phyloP scores from a whole-genome alignment of 1,140 invertebrate species.

The Bombus difficillimus region DNA sequence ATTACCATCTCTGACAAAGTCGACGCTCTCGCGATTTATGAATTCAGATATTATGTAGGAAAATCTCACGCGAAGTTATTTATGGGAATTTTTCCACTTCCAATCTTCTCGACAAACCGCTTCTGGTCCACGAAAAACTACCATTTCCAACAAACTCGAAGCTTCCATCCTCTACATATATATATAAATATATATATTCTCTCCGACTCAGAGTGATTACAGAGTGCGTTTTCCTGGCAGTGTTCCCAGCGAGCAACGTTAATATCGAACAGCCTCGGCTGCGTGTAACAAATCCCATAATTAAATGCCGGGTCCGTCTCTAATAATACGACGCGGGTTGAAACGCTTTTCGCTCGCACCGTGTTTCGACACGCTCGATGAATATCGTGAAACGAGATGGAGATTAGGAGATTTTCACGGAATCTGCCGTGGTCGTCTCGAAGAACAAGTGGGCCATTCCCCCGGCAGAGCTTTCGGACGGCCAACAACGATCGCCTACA shows the following conservation, averaged over 20 bases:
- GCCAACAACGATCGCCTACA: slow-evolving; percentile 7
- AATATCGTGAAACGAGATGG: slow-evolving; percentile 36
- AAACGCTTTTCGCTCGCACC: slow-evolving; percentile 14
- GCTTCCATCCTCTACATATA: neutral
- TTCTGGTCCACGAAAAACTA: neutral
- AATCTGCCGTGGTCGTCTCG: slow-evolving; percentile 9
- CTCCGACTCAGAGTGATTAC: slow-evolving; percentile 14
- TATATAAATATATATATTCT: slow-evolving; percentile 8
- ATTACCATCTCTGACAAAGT: neutral
- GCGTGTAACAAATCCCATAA: slow-evolving; percentile 43
- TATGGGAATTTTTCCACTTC: no score
- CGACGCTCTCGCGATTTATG: neutral
- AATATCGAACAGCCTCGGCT: neutral
- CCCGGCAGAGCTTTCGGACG: slow-evolving; percentile 44
- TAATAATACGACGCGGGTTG: slow-evolving; percentile 23
- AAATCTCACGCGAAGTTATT: neutral
- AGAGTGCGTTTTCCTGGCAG: slow-evolving; percentile 26
- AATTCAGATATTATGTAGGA: neutral
- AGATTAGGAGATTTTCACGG: slow-evolving; percentile 49
- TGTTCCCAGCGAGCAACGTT: slow-evolving; percentile 4
- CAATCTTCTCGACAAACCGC: no score
- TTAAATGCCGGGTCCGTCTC: slow-evolving; percentile 39
- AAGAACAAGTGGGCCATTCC: slow-evolving; percentile 12
- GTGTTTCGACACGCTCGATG: slow-evolving; percentile 36
- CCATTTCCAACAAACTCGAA: neutral